Evolutionary conservation across 2,888 invertebrate species (phyloP).

Genomic region (Lycophotia porphyrea): DNA sequence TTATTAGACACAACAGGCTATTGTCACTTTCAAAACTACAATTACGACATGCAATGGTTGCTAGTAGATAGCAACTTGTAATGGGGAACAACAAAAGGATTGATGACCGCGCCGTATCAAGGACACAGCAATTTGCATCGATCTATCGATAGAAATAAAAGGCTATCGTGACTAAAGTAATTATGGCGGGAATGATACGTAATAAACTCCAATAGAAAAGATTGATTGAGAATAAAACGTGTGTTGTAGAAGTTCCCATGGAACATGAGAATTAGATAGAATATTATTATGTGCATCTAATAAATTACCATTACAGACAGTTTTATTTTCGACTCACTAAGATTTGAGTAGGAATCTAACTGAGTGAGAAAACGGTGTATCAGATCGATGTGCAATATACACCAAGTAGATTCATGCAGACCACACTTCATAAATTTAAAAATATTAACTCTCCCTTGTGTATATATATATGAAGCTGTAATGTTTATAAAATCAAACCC

Average conservation of each 20-base stretch:
- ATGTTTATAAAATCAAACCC: no score
- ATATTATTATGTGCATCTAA: not conserved
- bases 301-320: not conserved
- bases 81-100: conserved; percentile 56
- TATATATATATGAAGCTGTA: no score
- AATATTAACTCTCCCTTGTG: no score
- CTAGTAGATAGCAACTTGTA: conserved; percentile 24
- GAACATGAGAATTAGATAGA: conserved; percentile 13
- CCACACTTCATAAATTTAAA: no score
- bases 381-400: no score
- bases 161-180: conserved; percentile 76
- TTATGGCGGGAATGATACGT: conserved; percentile 68
- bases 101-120: conserved; percentile 60
- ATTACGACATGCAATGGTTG: conserved; percentile 47
- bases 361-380: no score
- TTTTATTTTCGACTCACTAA: not conserved
- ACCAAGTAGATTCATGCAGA: no score
- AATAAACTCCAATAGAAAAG: conserved; percentile 36
- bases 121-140: conserved; percentile 68
- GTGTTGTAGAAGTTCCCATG: conserved; percentile 40
- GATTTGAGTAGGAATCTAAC: not conserved
- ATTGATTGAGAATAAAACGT: conserved; percentile 37
- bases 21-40: conserved; percentile 57
- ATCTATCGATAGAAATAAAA: conserved; percentile 75
- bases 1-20: conserved; percentile 14